Conservation (phyloP, 2,797 vertebrate genomes). For the Linurgus olivaceus region DNA sequence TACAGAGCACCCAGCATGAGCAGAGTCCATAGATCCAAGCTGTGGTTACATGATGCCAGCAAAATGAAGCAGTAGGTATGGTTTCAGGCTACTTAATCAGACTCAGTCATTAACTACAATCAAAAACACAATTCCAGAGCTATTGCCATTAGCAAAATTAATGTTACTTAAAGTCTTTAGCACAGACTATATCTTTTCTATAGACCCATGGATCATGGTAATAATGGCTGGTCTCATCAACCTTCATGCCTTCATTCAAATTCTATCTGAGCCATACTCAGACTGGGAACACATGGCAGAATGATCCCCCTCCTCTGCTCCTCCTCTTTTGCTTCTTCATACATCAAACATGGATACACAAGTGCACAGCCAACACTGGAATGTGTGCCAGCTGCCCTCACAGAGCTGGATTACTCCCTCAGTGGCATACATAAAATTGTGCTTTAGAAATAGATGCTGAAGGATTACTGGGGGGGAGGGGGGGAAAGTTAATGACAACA, state of each 20-base stretch:
- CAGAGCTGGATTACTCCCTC: neutral
- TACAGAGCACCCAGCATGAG: neutral
- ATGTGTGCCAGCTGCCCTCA: fast-evolving
- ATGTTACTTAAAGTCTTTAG: neutral
- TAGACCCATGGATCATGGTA: neutral
- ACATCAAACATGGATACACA: neutral
- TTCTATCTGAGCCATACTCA: neutral
- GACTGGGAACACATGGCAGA: neutral
- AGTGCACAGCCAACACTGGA: neutral
- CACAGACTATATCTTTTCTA: neutral
- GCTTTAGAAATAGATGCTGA: neutral
- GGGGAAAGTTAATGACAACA: neutral
- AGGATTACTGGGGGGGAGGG: neutral
- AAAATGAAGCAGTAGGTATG: neutral
- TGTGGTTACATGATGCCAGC: neutral
- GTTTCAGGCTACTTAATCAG: neutral
- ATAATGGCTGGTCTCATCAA: neutral
- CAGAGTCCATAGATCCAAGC: neutral
- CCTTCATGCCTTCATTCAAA: neutral
- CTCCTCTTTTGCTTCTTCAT: neutral
- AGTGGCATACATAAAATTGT: fast-evolving
- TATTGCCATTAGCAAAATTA: neutral
- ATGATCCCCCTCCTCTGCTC: fast-evolving
- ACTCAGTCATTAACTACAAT: neutral
- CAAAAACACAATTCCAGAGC: neutral